Base-by-base conservation (phyloP, 2,888 invertebrate species). In the Epiblema foenella region DNA sequence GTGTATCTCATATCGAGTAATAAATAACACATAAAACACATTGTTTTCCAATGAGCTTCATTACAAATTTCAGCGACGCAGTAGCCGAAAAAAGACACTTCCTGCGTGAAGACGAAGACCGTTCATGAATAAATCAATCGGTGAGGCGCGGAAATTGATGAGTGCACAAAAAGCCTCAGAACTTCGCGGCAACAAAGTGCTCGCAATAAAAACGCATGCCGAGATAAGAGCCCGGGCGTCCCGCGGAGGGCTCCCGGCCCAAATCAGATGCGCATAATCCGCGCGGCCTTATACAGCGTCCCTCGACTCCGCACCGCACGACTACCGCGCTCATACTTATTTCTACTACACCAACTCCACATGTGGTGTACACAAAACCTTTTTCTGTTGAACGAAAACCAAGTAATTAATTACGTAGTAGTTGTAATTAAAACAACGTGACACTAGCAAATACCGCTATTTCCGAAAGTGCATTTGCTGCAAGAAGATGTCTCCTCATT, bases 71-170 rank as follows among this genome's bases (percentile, higher is more conserved):
- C 88, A 91, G 89, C 81, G 78, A 81, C 84, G 84, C 82, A 81
- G 78, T 77, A 77, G 77, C 85, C 88, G 84, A 91, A 93, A 93
- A 92, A 92, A 89, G 84, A 78, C 84, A 90, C 89, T 93, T 93
- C 93, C 92, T 92, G 90, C 90, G 90, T 89, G 85, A 86, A 88
- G 85, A 86, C 88, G 87, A 85, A 85, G 82, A 81, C 79, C 85
- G 87, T 89, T 91, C 92, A 93, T 93, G 93, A 93, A 93, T 93
- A 93, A 93, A 93, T 91, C 91, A 92, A 89, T 89, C 85, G 85
- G 74, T 76, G 85, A 91, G 90, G 92, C 93, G 93, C 89, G 93
- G 93, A 93, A 92, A 93, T 93, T 93, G 91, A 93, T 93, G 91
- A 87, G 89, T 80, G 85, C 79, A 79, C 89, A 93, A 93, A 93